Evolutionary conservation across 2,888 invertebrate genomes (phyloP).

Genomic region (Andricus quercusramuli): DNA sequence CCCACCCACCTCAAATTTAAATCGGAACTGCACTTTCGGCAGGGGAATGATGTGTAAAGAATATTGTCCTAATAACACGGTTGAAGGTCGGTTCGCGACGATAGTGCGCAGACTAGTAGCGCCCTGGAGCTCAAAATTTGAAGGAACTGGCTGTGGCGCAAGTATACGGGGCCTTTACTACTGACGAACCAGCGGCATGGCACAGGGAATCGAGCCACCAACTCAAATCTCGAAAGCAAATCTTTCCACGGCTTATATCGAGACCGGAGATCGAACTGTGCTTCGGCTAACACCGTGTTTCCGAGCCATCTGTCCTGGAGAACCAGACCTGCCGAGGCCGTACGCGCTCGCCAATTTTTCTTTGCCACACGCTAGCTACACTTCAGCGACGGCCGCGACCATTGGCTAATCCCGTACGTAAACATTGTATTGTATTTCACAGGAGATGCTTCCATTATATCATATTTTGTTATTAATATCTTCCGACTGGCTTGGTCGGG

Average conservation of each 20-base stretch:
- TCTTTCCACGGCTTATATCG: conserved; percentile 69
- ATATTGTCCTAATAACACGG: conserved; percentile 24
- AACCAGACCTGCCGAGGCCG: conserved; percentile 33
- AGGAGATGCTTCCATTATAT: conserved; percentile 76
- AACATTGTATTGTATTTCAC: conserved; percentile 77
- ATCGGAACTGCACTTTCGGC: conserved; percentile 12
- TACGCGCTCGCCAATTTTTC: conserved; percentile 40
- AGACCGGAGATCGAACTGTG: conserved; percentile 64
- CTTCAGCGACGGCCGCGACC: conserved; percentile 63
- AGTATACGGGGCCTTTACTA: not conserved
- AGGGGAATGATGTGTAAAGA: not conserved
- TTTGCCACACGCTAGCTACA: conserved; percentile 52
- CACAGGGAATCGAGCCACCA: conserved; percentile 39
- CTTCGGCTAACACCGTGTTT: conserved; percentile 59
- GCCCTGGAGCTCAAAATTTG: not conserved
- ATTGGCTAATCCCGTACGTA: conserved; percentile 76
- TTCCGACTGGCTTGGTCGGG: conserved; percentile 75
- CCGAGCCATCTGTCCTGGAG: conserved; percentile 68
- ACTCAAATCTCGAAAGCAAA: conserved; percentile 70
- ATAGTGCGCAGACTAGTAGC: not conserved
- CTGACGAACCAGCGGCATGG: conserved; percentile 16
- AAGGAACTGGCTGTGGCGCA: conserved; percentile 5
- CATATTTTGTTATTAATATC: conserved; percentile 79
- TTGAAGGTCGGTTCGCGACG: conserved; percentile 24
- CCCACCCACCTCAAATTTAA: conserved; percentile 42